Base-by-base conservation (phyloP, 2,797 vertebrate genomes). In the Coendou prehensilis region DNA sequence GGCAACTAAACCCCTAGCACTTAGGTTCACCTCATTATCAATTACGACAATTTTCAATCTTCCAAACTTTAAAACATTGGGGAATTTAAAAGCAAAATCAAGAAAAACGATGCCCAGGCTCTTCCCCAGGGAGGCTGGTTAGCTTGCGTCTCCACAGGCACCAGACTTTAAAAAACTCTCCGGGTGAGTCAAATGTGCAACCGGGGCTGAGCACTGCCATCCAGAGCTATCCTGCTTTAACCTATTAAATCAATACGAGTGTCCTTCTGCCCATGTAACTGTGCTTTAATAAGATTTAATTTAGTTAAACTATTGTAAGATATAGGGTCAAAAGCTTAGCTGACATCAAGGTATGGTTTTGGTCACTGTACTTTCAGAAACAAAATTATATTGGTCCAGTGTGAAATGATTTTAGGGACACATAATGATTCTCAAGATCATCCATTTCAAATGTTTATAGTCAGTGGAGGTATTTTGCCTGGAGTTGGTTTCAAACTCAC, bases 361-460 rank as follows among this genome's bases (percentile, higher is more conserved):
- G 71, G 78, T 54, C 52, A 63, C 18, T 57, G 52, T n/a, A 81
- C 64, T 59, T 89, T 86, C 20, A 83, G 63, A 90, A 95, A 73
- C 54, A 75, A 76, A 86, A 84, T 87, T 54, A 76, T 28, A 89
- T 37, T 78, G 67, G 28, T 33, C 78, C 52, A 23, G 18, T 5
- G 50, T 59, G 69, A 83, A 23, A 57, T 20, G 37, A 52, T 79
- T 23, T 69, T 47, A 75, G 56, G 59, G 50, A 96, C 89, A 76
- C 47, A 17, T 52, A 75, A 57, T 79, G 28, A 80, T 84, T 91
- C 80, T 92, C 88, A 83, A 89, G 78, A 63, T 57, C 30, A 71
- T 10, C 79, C 89, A 37, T 41, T 95, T 93, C 64, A 83, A 95
- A 64, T 57, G 86, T 54, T 94, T 85, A 75, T 26, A 93, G 11